Evolutionary conservation across 2,888 invertebrate species (phyloP).

Genomic region (Crocallis elinguaria): DNA sequence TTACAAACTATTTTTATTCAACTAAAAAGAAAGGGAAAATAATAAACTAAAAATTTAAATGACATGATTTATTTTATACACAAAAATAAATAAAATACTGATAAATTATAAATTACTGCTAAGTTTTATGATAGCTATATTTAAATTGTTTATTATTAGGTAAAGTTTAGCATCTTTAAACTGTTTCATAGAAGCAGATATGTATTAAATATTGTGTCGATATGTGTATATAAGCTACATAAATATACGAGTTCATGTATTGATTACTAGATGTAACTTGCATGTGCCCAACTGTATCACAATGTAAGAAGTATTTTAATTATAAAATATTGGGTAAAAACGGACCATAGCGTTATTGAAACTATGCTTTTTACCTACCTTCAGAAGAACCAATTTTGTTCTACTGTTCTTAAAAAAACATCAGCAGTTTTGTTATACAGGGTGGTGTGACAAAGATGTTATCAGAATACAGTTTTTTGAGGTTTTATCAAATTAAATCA

Average conservation of each 20-base stretch:
- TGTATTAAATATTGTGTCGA: conserved; percentile 57
- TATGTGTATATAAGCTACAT: conserved; percentile 51
- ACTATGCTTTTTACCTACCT: too few relatives aligned
- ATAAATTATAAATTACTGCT: conserved; percentile 44
- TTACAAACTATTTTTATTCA: conserved; percentile 12
- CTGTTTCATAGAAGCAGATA: conserved; percentile 79
- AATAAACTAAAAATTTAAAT: conserved; percentile 57
- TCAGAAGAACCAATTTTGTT: too few relatives aligned
- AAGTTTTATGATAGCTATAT: conserved; percentile 43
- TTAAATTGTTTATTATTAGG: conserved; percentile 43
- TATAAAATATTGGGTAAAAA: too few relatives aligned
- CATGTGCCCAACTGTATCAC: conserved; percentile 9
- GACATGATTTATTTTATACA: conserved; percentile 58
- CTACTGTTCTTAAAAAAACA: too few relatives aligned
- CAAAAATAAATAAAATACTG: conserved; percentile 55
- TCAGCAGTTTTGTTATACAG: too few relatives aligned
- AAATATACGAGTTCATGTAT: conserved; percentile 11
- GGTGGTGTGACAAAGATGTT: too few relatives aligned
- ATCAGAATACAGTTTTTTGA: too few relatives aligned
- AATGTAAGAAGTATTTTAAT: background rate
- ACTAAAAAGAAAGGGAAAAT: conserved; percentile 37
- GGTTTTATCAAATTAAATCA: too few relatives aligned
- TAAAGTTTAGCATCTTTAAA: conserved; percentile 48
- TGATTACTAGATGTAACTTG: background rate
- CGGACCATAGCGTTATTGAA: too few relatives aligned